Evolutionary conservation across 2,888 invertebrate genomes (phyloP), one percentile per base, ranked within the genome.

Genomic region (Amphipyra berbera): DNA sequence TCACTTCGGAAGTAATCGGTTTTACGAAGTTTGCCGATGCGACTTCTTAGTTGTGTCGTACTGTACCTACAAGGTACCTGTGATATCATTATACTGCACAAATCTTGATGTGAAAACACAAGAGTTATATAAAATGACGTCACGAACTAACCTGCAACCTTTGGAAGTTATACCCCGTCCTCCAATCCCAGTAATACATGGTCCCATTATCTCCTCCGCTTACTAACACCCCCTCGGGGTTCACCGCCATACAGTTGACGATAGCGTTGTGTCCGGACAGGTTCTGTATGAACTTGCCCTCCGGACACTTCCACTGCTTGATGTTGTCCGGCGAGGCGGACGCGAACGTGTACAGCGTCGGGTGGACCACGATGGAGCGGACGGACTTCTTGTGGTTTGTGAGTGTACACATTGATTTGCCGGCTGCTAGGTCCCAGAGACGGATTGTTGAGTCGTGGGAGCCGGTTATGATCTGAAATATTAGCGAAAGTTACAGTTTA

Each of bases 321-420:
- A 99, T 98, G 87, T 99, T 99, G 88, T 99, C 99, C 0, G 99
- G 99, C 0, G 99, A 99, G 0, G 98, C 99, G 0, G 99, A 99
- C 0, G 98, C 99, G 91, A 99, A 99, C 95, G 99, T 99, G 90
- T 99, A 96, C 83, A 97, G 87, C 0, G 96, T 96, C 0, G 98
- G 98, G 91, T 98, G 98, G 10, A 97, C 93, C 0, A 97, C 96
- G 8, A 98, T 95, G 64, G 97, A 96, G 30, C 98, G 95, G 0
- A 98, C 98, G 72, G 98, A 99, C 88, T 99, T 99, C 93, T 99
- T 99, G 94, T 99, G 99, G 94, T 99, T 99, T 0, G 99, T 99
- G 7, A 99, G 95, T 0, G 99, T 99, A 75, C 98, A 98, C 78
- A 97, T 96, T 0, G 99, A 98, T 88, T 98, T 98, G 53, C 99